Conservation (phyloP, 64 coral and sea anemone genomes). For the Catalaphyllia jardinei region DNA sequence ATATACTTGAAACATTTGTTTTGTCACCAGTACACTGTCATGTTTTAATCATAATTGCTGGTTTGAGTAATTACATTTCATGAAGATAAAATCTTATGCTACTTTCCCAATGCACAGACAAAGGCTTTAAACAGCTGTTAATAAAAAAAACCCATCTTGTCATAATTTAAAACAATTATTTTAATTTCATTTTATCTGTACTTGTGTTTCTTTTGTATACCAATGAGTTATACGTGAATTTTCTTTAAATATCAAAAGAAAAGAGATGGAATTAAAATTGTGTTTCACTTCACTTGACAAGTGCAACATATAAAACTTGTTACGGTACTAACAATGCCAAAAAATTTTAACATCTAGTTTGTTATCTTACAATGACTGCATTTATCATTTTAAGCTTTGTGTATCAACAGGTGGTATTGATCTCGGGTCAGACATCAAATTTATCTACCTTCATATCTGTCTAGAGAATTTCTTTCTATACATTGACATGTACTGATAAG, state of each 20-base stretch:
- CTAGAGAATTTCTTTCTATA: neutral
- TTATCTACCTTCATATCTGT: neutral
- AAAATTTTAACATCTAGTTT: no score
- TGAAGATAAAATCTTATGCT: conserved; percentile 27
- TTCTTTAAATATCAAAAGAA: neutral
- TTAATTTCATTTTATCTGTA: neutral
- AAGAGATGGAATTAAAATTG: no score
- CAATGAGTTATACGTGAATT: neutral
- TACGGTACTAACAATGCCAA: no score
- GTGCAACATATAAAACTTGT: no score
- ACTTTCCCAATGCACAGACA: neutral
- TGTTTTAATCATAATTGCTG: conserved; percentile 22
- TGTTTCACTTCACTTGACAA: neutral
- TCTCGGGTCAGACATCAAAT: neutral
- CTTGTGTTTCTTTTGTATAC: neutral
- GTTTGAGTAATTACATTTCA: neutral
- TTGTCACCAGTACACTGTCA: neutral
- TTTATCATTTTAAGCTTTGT: neutral
- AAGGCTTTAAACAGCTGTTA: neutral
- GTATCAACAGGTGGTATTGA: conserved; percentile 12
- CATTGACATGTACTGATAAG: neutral
- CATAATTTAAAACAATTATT: conserved; percentile 2
- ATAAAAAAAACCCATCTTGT: neutral
- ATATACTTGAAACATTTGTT: neutral
- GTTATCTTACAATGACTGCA: no score